phyloP scores from a whole-genome alignment of 2,797 vertebrate genomes.

The Florisuga fusca region DNA sequence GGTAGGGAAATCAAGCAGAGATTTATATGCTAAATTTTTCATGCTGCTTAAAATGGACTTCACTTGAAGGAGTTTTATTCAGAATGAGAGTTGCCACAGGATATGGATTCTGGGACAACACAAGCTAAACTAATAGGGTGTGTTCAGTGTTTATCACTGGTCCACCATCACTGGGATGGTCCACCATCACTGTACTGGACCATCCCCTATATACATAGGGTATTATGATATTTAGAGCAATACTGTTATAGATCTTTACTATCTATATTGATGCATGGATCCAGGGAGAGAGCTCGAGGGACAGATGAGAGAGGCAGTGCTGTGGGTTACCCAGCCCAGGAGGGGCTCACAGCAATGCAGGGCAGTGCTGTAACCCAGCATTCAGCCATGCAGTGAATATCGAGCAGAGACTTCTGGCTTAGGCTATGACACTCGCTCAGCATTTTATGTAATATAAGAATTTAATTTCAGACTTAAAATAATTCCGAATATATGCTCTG shows the following conservation, averaged over 20 bases:
- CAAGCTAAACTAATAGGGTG: not conserved
- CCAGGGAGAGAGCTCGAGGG: not conserved
- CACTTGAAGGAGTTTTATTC: not conserved
- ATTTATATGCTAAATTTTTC: not conserved
- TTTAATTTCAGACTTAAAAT: not conserved
- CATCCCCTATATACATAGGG: not conserved
- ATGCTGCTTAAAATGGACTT: not conserved
- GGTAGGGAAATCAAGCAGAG: not conserved
- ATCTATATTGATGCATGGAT: not conserved
- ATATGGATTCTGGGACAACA: not conserved
- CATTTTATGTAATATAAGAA: not conserved
- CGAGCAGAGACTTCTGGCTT: not conserved
- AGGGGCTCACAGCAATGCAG: not conserved
- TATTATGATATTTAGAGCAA: not conserved
- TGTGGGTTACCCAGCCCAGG: not conserved
- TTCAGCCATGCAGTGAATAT: accelerated
- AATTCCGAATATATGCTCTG: not conserved
- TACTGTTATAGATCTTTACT: not conserved
- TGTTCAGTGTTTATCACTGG: not conserved
- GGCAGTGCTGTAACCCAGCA: not conserved
- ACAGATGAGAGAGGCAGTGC: not conserved
- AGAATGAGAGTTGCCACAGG: not conserved
- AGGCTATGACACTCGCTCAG: not conserved
- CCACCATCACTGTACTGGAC: not conserved
- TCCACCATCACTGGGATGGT: not conserved